phyloP scores from a whole-genome alignment of 92 coral and sea anemone species.

The Chrysogorgia sp. region DNA sequence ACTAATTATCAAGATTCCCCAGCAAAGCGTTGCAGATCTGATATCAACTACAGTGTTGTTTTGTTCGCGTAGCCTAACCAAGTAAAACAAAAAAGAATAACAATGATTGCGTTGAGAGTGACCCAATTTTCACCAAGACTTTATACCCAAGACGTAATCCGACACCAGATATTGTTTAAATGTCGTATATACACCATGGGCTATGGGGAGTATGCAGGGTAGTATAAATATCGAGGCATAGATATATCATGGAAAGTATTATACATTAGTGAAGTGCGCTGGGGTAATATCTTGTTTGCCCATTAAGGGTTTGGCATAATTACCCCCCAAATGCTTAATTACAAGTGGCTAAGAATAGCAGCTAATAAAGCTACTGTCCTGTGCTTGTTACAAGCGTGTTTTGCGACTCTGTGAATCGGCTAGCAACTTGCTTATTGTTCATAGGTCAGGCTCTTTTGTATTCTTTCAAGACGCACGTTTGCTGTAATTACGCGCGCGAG shows the following conservation, averaged over 20 bases:
- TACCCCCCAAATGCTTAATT: constrained; percentile 43
- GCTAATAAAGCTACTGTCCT: constrained; percentile 38
- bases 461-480: constrained; percentile 4
- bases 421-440: constrained; percentile 44
- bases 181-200: neutral
- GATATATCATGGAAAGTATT: neutral
- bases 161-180: neutral
- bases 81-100: no score
- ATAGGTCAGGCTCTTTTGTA: constrained; percentile 20
- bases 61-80: no score
- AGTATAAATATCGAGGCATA: constrained; percentile 30
- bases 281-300: constrained; percentile 25
- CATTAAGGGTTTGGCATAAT: constrained; percentile 36
- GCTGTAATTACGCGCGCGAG: neutral
- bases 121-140: neutral
- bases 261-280: constrained; percentile 1
- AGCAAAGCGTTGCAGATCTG: neutral
- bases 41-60: neutral
- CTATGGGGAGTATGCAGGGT: no score
- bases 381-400: constrained; percentile 18
- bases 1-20: constrained; percentile 16
- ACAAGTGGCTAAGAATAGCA: constrained; percentile 43
- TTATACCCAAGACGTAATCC: neutral
- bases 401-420: constrained; percentile 15
- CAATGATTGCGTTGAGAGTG: no score